Evolutionary conservation across 1,140 invertebrate species (phyloP).

Genomic region (Scaptomyza graminum): DNA sequence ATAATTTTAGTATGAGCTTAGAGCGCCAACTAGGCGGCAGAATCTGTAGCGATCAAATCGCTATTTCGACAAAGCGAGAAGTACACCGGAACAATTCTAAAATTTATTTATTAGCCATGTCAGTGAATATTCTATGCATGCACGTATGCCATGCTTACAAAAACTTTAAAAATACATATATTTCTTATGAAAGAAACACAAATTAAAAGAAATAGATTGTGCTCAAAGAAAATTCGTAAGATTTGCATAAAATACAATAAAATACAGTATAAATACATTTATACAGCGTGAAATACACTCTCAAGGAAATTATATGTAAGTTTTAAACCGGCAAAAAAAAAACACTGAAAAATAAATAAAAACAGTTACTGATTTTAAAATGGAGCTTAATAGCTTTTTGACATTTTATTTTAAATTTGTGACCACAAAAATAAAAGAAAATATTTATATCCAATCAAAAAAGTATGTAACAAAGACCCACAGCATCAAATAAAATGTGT

Average conservation of each 20-base stretch:
- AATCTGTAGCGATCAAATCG: slow-evolving; percentile 33
- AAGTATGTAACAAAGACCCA: background rate
- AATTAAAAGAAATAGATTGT: too few relatives aligned
- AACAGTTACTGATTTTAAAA: too few relatives aligned
- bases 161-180: background rate
- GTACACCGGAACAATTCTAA: slow-evolving; percentile 17
- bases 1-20: slow-evolving; percentile 71
- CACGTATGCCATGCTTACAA: background rate
- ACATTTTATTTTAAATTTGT: too few relatives aligned
- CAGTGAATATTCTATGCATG: background rate
- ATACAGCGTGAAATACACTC: too few relatives aligned
- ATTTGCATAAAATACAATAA: too few relatives aligned
- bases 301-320: too few relatives aligned
- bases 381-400: too few relatives aligned
- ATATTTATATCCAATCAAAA: background rate
- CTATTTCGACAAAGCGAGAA: background rate
- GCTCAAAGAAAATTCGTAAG: too few relatives aligned
- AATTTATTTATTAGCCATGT: slow-evolving; percentile 1
- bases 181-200: background rate
- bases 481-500: slow-evolving; percentile 21
- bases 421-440: too few relatives aligned
- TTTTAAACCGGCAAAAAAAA: too few relatives aligned
- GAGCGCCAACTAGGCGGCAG: slow-evolving; percentile 63
- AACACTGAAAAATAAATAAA: too few relatives aligned
- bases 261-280: too few relatives aligned